Base-by-base conservation (phyloP, 2,113 vertebrate species). In the Telmatochromis sp. region DNA sequence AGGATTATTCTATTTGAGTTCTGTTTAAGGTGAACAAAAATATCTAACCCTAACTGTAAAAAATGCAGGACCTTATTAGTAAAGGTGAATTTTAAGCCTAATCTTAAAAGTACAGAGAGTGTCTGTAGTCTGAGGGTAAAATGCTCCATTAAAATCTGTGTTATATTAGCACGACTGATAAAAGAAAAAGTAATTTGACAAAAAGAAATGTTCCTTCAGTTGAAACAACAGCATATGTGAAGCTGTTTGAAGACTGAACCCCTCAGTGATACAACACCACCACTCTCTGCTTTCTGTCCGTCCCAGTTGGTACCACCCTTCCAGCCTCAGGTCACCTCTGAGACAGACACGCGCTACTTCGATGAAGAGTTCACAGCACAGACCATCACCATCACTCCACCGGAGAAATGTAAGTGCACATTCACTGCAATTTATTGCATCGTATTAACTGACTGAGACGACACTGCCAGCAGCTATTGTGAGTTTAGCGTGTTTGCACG, bases 361-460 rank as follows among this genome's bases (percentile, higher is more conserved):
- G 96, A 97, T n/a, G 96, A 97, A 86, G 96, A 97, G 92, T 97
- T 97, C 93, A 97, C 96, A 68, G 96, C 96, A 88, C 96, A 97
- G 94, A 96, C 96, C 96, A 97, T 97, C 95, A 97, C 96, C 90
- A 96, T 97, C 95, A 97, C 96, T 28, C 96, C 96, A 35, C 96
- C 96, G 2, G 96, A 97, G 4, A 96, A 96, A 93, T 96, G 95
- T 96, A 63, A 6, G 58, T 35, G 58, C 58, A 35, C 31, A 35
- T 35, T 63, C 17, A 35, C 58, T 63, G 58, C 17, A n/a, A 8
- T 78, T 37, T 13, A 37, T 37, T 65, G 60, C 60, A 12, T 75
- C 17, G 40, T 19, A 17, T 75, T 17, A 33, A 21, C 6, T 4
- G 11, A 19, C 37, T 73, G 68, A 26, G 5, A 45, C 1, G 21